Evolutionary conservation across 2,888 invertebrate genomes (phyloP), one percentile per base, ranked within the genome.

Genomic region (Nephrotoma flavescens): DNA sequence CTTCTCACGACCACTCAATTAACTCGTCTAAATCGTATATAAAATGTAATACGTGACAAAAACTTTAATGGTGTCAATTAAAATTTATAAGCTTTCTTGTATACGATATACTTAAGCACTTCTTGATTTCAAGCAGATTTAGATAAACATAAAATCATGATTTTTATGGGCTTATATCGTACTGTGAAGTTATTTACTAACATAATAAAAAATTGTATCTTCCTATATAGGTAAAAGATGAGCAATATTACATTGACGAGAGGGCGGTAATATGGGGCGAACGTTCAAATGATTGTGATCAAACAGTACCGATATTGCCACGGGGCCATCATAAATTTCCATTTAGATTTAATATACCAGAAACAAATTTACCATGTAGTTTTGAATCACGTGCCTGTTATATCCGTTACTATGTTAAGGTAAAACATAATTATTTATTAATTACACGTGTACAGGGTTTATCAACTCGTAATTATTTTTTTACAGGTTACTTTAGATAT

Each of bases 321-420:
- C 4, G 86, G 41, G 86, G 86, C 31, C 86, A 86, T 86, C 86
- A 86, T 41, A 19, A 86, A 52, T 86, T 86, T 86, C 86, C 86
- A 47, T 86, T 86, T 86, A 47, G 86, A 41, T 86, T 86, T 86
- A 86, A 52, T 86, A 86, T 86, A 86, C 86, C 86, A 41, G 86
- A 86, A 86, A 86, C 86, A 86, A 86, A 86, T 86, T 86, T 86
- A 86, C 86, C 86, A 47, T 86, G 86, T 86, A 86, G 86, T 86
- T 86, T 86, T 52, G 86, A 86, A 86, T 86, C 86, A 86, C 86
- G 86, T 86, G 86, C 86, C 86, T 86, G 86, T 52, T 47, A 86
- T 47, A 86, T 86, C 47, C 47, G 86, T 52, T 86, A 86, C 52
- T 86, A 86, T 86, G 52, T 86, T 86, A 86, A 86, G 52, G 86